Base-by-base conservation (phyloP, 1,140 invertebrate species). In the Eriocheir sinensis region DNA sequence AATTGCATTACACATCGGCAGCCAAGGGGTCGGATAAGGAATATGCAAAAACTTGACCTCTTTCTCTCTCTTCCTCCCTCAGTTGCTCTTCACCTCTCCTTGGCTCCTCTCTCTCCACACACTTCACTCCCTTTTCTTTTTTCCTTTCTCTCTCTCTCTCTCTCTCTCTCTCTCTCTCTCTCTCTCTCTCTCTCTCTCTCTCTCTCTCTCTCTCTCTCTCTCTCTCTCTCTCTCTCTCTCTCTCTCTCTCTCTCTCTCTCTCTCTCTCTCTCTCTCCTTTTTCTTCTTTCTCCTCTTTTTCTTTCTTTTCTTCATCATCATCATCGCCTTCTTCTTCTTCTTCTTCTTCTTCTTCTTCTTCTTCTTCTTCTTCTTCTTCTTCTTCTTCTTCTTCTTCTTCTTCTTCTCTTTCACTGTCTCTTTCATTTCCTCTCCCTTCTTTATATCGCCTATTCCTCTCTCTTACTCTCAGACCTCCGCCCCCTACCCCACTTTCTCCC, bases 201-300 rank as follows among this genome's bases (percentile, higher is more conserved):
- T 53, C 48, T 60, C 40, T 53, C 89, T 90, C 48, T 30, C 40
- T 32, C 40, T 53, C n/a, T 36, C n/a, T 32, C 48, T 30, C 48
- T 91, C 30, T 53, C 89, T 60, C 48, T 34, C 40, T 41, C 48
- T 53, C 41, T 53, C 40, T 60, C 40, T 90, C 48, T 53, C 44
- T n/a, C 41, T 36, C 38, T 44, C n/a, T 27, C 44, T 53, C 36
- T 40, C 40, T 48, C 38, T 34, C 89, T 48, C 44, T 34, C 89
- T 90, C 38, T 34, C 89, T 91, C 89, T 48, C 89, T 53, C 89
- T 34, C 89, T 90, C 89, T 34, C 44, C 30, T 30, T 30, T 34
- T 38, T 30, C 38, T 41, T 30, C 38, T 30, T 9, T 15, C 34
- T 15, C 38, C 38, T 90, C 89, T 9, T 34, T 90, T 44, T 15